phyloP scores from a whole-genome alignment of 2,888 invertebrate species.

The Odontocerum albicorne region DNA sequence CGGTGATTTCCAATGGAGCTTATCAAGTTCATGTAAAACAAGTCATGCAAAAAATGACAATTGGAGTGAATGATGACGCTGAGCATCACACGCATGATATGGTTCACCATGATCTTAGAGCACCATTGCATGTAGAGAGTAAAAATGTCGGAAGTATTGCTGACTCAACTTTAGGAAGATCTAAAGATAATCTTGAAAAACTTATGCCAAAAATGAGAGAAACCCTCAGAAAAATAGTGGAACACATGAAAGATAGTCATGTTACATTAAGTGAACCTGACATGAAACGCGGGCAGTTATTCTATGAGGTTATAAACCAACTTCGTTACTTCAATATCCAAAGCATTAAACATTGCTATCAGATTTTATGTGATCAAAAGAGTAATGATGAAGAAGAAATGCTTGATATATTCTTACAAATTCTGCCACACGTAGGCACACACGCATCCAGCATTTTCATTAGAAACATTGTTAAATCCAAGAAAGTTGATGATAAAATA shows the following conservation, averaged over 20 bases:
- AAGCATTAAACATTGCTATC: slow-evolving; percentile 41
- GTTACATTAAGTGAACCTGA: slow-evolving; percentile 38
- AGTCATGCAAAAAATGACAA: slow-evolving; percentile 39
- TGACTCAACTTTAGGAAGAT: slow-evolving; percentile 44
- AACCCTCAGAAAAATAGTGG: slow-evolving; percentile 42
- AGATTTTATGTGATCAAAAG: slow-evolving; percentile 34
- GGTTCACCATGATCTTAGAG: slow-evolving; percentile 40
- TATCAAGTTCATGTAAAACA: slow-evolving; percentile 47
- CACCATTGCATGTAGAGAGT: slow-evolving; percentile 37
- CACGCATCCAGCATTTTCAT: slow-evolving; percentile 45
- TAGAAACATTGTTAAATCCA: slow-evolving; percentile 43
- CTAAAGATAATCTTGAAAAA: slow-evolving; percentile 39
- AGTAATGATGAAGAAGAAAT: slow-evolving; percentile 30
- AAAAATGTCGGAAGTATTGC: slow-evolving; percentile 37
- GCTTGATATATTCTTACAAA: slow-evolving; percentile 44
- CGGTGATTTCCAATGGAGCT: slow-evolving; percentile 40
- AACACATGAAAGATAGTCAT: slow-evolving; percentile 44
- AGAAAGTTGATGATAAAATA: slow-evolving; percentile 41
- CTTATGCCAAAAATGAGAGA: slow-evolving; percentile 40
- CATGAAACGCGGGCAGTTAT: slow-evolving; percentile 5
- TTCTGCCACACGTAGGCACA: slow-evolving; percentile 53
- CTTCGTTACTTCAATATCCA: slow-evolving; percentile 40
- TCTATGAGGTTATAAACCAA: slow-evolving; percentile 38
- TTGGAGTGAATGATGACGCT: slow-evolving; percentile 4
- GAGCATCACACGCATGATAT: no score